phyloP scores from a whole-genome alignment of 2,888 invertebrate species.

The Polyploca ridens region DNA sequence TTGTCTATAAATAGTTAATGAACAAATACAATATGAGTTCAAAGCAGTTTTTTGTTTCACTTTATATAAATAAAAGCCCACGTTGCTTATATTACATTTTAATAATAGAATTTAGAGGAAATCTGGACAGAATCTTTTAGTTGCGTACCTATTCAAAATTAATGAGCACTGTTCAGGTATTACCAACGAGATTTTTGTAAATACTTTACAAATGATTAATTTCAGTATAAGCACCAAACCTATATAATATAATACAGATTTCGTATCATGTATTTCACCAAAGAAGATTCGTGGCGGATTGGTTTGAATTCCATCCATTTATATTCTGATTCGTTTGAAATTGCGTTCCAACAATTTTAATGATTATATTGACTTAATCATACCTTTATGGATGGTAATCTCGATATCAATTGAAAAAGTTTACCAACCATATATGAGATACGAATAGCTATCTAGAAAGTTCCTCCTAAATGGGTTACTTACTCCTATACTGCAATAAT shows the following conservation, averaged over 20 bases:
- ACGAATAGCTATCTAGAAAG: too few species aligned
- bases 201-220: slow-evolving; percentile 10
- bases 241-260: neutral
- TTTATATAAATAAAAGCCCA: slow-evolving; percentile 43
- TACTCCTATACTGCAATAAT: too few species aligned
- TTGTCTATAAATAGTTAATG: slow-evolving; percentile 27
- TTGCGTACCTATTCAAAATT: slow-evolving; percentile 45
- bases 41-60: slow-evolving; percentile 31
- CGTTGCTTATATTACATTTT: slow-evolving; percentile 50
- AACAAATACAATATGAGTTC: slow-evolving; percentile 33
- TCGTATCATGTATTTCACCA: too few species aligned
- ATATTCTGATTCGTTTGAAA: too few species aligned
- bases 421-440: neutral
- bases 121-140: slow-evolving; percentile 56
- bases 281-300: neutral
- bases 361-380: too few species aligned
- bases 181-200: slow-evolving; percentile 31
- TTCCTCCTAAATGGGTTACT: too few species aligned
- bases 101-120: slow-evolving; percentile 54
- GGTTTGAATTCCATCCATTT: too few species aligned
- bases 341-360: too few species aligned
- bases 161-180: slow-evolving; percentile 40
- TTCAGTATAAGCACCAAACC: neutral
- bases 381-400: neutral
- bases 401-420: neutral